Evolutionary conservation across 2,797 vertebrate species (phyloP).

Genomic region (Brachyalestes nurse): DNA sequence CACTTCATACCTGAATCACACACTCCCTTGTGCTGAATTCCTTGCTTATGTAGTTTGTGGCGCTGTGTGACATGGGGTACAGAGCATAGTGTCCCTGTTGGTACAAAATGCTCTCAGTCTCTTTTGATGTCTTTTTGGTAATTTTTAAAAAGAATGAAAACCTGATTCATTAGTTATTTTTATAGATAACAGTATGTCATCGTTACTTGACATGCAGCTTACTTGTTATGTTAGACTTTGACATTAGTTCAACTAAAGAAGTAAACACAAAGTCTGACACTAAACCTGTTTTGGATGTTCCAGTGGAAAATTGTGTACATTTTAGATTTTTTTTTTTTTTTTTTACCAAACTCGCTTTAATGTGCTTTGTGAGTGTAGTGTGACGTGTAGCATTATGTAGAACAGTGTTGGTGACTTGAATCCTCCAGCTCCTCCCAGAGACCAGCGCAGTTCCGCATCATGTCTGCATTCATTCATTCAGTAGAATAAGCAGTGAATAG

Average conservation of each 20-base stretch:
- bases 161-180: background rate
- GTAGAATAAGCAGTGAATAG: constrained; percentile 10
- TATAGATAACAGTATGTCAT: background rate
- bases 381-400: background rate
- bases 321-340: no score
- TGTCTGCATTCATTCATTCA: background rate
- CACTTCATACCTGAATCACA: background rate
- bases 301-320: background rate
- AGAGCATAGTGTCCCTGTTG: no score
- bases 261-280: background rate
- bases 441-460: background rate
- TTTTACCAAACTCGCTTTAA: background rate
- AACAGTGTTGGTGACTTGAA: background rate
- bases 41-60: background rate
- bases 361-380: background rate
- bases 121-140: no score
- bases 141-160: no score
- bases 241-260: background rate
- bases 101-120: background rate
- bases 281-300: background rate
- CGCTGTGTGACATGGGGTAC: background rate
- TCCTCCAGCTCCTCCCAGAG: background rate
- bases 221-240: background rate
- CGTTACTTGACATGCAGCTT: background rate
- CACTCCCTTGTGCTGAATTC: background rate